Evolutionary conservation across 2,113 vertebrate genomes (phyloP).

Genomic region (Elgaria multicarinata): DNA sequence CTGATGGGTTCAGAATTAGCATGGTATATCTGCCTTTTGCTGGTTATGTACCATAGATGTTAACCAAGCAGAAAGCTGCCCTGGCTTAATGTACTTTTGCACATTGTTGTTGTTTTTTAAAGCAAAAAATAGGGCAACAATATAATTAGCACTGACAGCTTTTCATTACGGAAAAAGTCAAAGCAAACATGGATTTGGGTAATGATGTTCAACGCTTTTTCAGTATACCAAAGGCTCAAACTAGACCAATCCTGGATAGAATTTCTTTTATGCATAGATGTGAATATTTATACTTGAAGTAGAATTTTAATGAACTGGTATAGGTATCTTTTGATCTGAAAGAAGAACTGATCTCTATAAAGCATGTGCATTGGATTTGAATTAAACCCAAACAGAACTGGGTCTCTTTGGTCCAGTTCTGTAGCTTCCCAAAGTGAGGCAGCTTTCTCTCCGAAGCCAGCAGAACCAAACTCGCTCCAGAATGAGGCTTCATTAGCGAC

Average conservation of each 20-base stretch:
- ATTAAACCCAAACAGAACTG: no score
- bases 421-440: no score
- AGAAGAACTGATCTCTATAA: constrained; percentile 22
- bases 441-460: no score
- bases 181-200: neutral
- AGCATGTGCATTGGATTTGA: no score
- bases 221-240: no score
- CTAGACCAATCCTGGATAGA: neutral
- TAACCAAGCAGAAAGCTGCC: neutral
- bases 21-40: neutral
- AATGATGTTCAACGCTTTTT: no score
- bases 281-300: neutral
- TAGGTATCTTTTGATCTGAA: constrained; percentile 41
- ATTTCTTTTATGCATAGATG: neutral
- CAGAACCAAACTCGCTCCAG: no score
- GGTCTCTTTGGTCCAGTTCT: no score
- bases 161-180: constrained; percentile 1
- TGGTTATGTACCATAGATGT: neutral
- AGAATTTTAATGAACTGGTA: neutral
- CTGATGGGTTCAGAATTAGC: neutral
- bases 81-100: neutral
- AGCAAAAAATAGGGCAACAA: neutral
- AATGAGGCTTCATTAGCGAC: no score
- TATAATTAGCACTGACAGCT: neutral
- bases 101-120: neutral